phyloP scores from a whole-genome alignment of 2,888 invertebrate species.

The Morpho helenor region DNA sequence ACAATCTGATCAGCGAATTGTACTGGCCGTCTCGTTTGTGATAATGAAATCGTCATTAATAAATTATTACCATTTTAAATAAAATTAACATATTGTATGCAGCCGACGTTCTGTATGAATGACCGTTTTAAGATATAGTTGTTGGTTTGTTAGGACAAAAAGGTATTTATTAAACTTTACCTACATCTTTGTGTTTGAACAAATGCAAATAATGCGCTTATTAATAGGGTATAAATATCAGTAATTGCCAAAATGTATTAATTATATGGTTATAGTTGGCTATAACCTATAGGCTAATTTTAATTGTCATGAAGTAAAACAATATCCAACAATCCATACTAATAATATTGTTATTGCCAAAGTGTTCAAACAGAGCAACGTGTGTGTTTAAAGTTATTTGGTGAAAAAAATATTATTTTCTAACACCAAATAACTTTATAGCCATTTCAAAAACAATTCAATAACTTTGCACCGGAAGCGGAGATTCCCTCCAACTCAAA shows the following conservation, averaged over 20 bases:
- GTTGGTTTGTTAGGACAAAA: background rate
- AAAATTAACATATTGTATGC: constrained; percentile 2
- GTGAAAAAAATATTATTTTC: constrained; percentile 1
- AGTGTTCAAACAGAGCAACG: background rate
- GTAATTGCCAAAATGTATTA: too few species aligned
- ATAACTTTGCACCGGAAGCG: constrained; percentile 19
- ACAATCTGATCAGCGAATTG: constrained; percentile 29
- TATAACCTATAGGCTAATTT: too few species aligned
- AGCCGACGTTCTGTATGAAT: too few species aligned
- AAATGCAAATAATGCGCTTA: too few species aligned
- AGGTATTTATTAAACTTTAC: background rate
- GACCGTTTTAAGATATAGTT: too few species aligned
- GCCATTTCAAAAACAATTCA: constrained; percentile 21
- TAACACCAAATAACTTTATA: constrained; percentile 14
- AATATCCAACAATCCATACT: too few species aligned
- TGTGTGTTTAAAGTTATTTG: background rate
- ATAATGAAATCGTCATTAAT: constrained; percentile 30
- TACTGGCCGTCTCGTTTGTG: constrained; percentile 26
- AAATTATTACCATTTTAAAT: constrained; percentile 21
- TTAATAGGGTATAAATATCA: too few species aligned
- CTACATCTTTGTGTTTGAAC: background rate
- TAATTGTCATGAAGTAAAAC: too few species aligned
- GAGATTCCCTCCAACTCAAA: constrained; percentile 22
- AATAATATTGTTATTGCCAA: too few species aligned
- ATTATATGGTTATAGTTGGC: too few species aligned